Evolutionary conservation across 2,797 vertebrate species (phyloP).

Genomic region (Kryptopterus vitreolus): DNA sequence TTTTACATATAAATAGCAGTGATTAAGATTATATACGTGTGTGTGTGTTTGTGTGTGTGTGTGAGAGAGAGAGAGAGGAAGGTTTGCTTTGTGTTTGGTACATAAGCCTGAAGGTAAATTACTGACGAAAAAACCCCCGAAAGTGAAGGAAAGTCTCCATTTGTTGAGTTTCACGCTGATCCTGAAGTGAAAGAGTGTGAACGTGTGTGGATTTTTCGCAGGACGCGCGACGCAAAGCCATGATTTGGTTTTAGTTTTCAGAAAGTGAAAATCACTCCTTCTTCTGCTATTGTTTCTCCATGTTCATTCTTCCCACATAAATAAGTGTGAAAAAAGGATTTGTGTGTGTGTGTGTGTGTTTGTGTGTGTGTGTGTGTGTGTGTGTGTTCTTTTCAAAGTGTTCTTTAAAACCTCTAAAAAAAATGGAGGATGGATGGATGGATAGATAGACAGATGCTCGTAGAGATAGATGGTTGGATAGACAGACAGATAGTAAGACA

Average conservation of each 20-base stretch:
- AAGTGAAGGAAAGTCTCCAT: too few species aligned
- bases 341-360: constrained; percentile 1
- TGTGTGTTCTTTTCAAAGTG: constrained; percentile 7
- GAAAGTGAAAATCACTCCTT: constrained; percentile 8
- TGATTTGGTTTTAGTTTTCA: constrained; percentile 33
- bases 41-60: too few species aligned
- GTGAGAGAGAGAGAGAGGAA: too few species aligned
- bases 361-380: not conserved
- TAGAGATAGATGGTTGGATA: not conserved
- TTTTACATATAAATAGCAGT: too few species aligned
- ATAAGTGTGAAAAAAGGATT: constrained; percentile 50
- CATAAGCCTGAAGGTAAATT: not conserved
- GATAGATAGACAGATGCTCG: not conserved
- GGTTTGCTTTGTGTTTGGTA: not conserved
- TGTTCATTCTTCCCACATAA: constrained; percentile 39
- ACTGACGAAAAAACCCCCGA: too few species aligned
- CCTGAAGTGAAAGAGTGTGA: not conserved
- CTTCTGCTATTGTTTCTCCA: constrained; percentile 9
- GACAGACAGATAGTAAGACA: not conserved
- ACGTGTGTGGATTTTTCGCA: constrained; percentile 15
- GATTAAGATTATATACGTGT: too few species aligned
- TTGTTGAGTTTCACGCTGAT: not conserved
- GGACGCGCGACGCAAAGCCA: constrained; percentile 8
- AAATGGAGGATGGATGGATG: too few species aligned
- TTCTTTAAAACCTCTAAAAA: constrained; percentile 1